Evolutionary conservation across 2,113 vertebrate genomes (phyloP), one percentile per base, ranked within the genome.

Genomic region (Enhydra lutris): DNA sequence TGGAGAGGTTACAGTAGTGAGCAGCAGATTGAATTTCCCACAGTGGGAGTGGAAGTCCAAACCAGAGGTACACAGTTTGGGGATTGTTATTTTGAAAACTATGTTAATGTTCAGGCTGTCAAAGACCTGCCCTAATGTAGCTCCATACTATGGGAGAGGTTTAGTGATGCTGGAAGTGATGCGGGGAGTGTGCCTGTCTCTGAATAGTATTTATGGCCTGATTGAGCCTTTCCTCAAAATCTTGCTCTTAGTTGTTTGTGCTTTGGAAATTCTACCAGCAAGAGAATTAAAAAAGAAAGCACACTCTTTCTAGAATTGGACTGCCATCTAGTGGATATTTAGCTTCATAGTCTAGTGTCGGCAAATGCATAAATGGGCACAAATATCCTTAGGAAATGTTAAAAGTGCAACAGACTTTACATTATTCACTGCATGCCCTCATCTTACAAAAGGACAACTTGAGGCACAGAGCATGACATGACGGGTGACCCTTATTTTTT

Each of bases 271-370:
- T 94, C 29, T 76, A 76, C 29, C 34, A 81, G 20, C 20, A 84
- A 67, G 45, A 86, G 7, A 65, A 31, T 73, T 91, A 50, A 55
- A 69, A 45, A 17, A 81, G 13, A n/a, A 59, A 67, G 14, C 47
- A 42, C 4, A 57, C 5, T 50, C 36, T 79, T 57, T 61, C 6
- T 29, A 74, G 57, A 55, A 1, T 36, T 94, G 73, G 85, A 69
- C 89, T 98, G 97, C 97, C 98, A 98, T 87, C 98, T 97, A 93
- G 97, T 98, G 98, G 98, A 67, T 39, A 0, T 65, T 88, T 93
- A 14, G 59, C 14, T 63, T 83, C 63, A 57, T 85, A 39, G 3
- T 57, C 39, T 55, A 67, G 31, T 83, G 13, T 20, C 57, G 26
- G 57, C 13, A 42, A 34, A 63, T 17, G 10, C 0, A 18, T 17